A percentile compares a stretch with the other conserved stretches of the same genome.
These are phyloP conservation scores for Dinomys branickii DNA, from an alignment of 2,113 vertebrate genomes.

Conservation along the genomic window DNA sequence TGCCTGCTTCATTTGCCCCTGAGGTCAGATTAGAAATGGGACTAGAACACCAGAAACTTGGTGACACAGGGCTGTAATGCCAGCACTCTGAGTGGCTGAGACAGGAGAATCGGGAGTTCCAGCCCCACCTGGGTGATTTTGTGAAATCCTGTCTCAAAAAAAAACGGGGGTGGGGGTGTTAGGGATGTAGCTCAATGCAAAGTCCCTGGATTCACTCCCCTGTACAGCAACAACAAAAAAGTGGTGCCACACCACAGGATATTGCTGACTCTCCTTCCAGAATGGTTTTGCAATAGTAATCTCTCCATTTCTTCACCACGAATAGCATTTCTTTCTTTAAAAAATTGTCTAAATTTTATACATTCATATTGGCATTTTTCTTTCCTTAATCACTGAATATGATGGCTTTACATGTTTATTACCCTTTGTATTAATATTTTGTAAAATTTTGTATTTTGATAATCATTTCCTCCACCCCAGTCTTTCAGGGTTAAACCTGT, in stretches of 20 bases:
- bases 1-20: not conserved
- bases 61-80: not conserved
- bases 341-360: not conserved
- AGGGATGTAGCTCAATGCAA: not conserved
- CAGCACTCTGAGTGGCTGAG: not conserved
- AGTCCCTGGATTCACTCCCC: not conserved
- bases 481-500: not conserved
- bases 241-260: not conserved
- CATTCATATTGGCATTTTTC: not conserved
- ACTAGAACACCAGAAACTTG: not conserved
- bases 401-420: not conserved
- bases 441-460: not conserved
- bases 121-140: not conserved
- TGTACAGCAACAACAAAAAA: not conserved
- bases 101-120: not conserved
- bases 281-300: not conserved
- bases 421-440: not conserved
- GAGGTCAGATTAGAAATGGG: not conserved
- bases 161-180: not conserved
- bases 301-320: not conserved
- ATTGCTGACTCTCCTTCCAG: not conserved
- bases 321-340: not conserved
- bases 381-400: not conserved
- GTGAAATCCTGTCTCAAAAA: not conserved
- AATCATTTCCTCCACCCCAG: fast-evolving